Evolutionary conservation across 2,113 vertebrate species (phyloP).

Genomic region (Gopherus flavomarginatus): DNA sequence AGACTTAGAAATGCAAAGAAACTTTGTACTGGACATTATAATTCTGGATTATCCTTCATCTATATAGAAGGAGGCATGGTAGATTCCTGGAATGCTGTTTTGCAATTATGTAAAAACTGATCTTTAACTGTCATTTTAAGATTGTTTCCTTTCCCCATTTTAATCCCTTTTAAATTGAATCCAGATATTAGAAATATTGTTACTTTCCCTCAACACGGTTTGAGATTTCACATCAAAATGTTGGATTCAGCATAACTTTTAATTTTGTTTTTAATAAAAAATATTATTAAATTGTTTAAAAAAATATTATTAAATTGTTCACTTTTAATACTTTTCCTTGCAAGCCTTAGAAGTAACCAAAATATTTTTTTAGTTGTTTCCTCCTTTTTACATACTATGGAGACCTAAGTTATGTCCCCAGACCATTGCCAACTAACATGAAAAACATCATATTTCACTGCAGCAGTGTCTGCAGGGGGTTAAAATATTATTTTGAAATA

Average conservation of each 20-base stretch:
- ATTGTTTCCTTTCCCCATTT: conserved; percentile 26
- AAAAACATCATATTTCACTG: conserved; percentile 72
- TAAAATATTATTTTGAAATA: conserved; percentile 78
- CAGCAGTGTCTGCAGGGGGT: conserved; percentile 71
- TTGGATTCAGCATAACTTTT: conserved; percentile 55
- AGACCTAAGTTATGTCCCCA: conserved; percentile 74
- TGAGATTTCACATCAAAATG: conserved; percentile 51
- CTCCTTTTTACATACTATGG: conserved; percentile 74
- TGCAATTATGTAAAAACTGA: conserved; percentile 1
- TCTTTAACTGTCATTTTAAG: conserved; percentile 39
- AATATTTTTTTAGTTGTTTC: conserved; percentile 79
- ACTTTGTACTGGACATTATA: conserved; percentile 35
- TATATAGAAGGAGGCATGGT: background rate
- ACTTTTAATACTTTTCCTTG: conserved; percentile 63
- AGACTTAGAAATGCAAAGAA: conserved; percentile 63
- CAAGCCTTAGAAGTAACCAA: conserved; percentile 69
- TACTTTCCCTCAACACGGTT: conserved; percentile 54
- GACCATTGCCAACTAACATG: conserved; percentile 71
- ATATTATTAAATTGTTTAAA: background rate
- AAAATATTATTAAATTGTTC: conserved; percentile 48
- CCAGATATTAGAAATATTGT: conserved; percentile 57
- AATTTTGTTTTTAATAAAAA: conserved; percentile 76
- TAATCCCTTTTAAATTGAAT: conserved; percentile 64
- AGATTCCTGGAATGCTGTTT: conserved; percentile 21
- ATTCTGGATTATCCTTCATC: conserved; percentile 49